phyloP scores from a whole-genome alignment of 2,888 invertebrate genomes.

The Branchellion lobata region DNA sequence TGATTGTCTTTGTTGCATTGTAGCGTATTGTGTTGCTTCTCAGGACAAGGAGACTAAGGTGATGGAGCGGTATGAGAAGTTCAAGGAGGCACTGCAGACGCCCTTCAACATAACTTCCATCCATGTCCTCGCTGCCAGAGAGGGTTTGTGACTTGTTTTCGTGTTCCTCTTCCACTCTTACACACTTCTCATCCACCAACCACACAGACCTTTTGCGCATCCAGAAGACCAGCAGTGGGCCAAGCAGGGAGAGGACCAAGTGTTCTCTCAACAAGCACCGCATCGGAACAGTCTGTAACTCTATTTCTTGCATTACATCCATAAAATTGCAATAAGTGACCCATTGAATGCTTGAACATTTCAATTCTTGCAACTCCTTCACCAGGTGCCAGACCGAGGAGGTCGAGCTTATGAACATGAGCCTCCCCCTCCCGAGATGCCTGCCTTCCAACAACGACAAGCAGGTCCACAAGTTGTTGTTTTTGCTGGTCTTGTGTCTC shows the following conservation, averaged over 20 bases:
- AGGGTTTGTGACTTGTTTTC: constrained; percentile 62
- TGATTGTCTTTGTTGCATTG: too few relatives aligned
- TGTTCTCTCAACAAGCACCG: constrained; percentile 82
- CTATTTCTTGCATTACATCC: too few relatives aligned
- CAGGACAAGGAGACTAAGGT: constrained; percentile 71
- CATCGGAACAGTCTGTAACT: constrained; percentile 72
- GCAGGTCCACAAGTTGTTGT: not conserved
- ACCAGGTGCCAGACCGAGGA: constrained; percentile 82
- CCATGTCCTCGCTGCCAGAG: constrained; percentile 80
- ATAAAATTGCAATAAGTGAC: too few relatives aligned
- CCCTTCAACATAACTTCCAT: constrained; percentile 73
- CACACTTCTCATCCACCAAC: too few relatives aligned
- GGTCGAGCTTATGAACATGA: constrained; percentile 87
- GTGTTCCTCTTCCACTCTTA: too few relatives aligned
- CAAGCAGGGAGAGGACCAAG: constrained; percentile 80
- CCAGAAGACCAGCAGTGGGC: constrained; percentile 86
- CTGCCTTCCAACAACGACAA: constrained; percentile 74
- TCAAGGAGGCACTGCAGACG: constrained; percentile 61
- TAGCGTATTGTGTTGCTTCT: too few relatives aligned
- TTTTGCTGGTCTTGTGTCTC: too few relatives aligned
- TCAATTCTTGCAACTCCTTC: too few relatives aligned
- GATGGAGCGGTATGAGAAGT: constrained; percentile 58
- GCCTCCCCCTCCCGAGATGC: constrained; percentile 94
- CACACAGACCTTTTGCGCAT: constrained; percentile 73
- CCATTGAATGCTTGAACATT: too few relatives aligned